Base-by-base conservation (phyloP, 2,797 vertebrate species). In the Cirrhinus mrigala region DNA sequence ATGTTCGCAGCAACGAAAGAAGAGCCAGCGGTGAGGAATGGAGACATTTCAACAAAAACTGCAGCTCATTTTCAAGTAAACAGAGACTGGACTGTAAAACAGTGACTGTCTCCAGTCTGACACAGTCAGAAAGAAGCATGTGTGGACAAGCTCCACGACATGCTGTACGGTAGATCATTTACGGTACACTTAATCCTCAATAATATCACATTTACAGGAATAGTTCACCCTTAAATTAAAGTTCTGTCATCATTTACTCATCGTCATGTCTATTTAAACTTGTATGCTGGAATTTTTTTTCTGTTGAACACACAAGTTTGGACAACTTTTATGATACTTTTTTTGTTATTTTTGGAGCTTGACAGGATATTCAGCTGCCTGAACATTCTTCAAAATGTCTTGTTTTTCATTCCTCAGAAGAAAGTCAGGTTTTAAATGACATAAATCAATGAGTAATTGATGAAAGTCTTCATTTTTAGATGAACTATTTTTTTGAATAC, bases 11-110 rank as follows among this genome's bases (percentile, higher is more conserved):
- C 85, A 79, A 82, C 37, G 7, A 76, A 85, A 77, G 24, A 83
- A 73, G n/a, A 54, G 78, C 27, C 48, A 78, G 85, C 58, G 10
- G 29, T 64, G 64, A 56, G 68, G 29, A 83, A 87, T 79, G 78
- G 48, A 88, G 56, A 62, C 15, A 70, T n/a, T 50, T 69, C 48
- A 50, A 50, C 52, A 85, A 88, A 90, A 89, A 88, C 87, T 87
- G 84, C 88, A 90, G 88, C 88, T 87, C 87, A 62, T 56, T 82
- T 86, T 84, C 20, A 74, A 70, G 10, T 64, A 56, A 87, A 75
- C 70, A 54, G 24, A 86, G 52, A 24, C 50, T 10, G 48, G 52
- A 24, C 22, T 20, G 18, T 62, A 74, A 70, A 74, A 33, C 54
- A n/a, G 18, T 58, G 33, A 56, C 66, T 44, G 50, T 44, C 58